These are phyloP conservation scores for Aulostomus chinensis DNA, from an alignment of 2,797 vertebrate genomes.

Conservation along the genomic window DNA sequence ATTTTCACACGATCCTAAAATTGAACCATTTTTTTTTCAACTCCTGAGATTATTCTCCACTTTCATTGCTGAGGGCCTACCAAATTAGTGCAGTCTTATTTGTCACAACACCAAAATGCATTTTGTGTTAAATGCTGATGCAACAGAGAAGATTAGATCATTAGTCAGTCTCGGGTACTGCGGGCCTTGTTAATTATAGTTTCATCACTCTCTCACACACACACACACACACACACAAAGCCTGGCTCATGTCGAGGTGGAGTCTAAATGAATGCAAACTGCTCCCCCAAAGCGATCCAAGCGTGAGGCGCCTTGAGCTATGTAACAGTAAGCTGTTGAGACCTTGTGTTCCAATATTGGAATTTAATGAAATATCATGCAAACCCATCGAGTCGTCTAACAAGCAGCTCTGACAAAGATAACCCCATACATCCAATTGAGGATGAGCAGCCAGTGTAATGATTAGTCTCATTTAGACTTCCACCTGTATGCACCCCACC, in stretches of 20 bases:
- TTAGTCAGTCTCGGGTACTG: slow-evolving; percentile 49
- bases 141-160: slow-evolving; percentile 48
- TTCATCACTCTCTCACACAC: slow-evolving; percentile 32
- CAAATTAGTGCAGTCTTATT: slow-evolving; percentile 22
- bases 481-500: slow-evolving; percentile 33
- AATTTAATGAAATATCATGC: slow-evolving; percentile 19
- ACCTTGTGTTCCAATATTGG: slow-evolving; percentile 28
- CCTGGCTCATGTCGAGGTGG: slow-evolving; percentile 38
- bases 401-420: slow-evolving; percentile 11
- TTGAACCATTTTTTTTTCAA: neutral
- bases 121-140: slow-evolving; percentile 26
- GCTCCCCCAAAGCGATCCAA: slow-evolving; percentile 23
- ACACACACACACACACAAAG: slow-evolving; percentile 15
- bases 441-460: slow-evolving; percentile 6
- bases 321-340: slow-evolving; percentile 12
- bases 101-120: slow-evolving; percentile 19
- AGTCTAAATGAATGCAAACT: slow-evolving; percentile 41
- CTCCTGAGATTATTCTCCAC: slow-evolving; percentile 4
- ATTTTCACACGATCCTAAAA: slow-evolving; percentile 5
- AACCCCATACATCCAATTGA: slow-evolving; percentile 3
- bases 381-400: slow-evolving; percentile 7
- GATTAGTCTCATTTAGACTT: slow-evolving; percentile 22
- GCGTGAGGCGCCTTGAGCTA: slow-evolving; percentile 20
- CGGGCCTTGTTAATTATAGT: slow-evolving; percentile 55
- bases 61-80: slow-evolving; percentile 11